Conservation (phyloP, 2,797 vertebrate species). For the Pangasius sanitwongsei region DNA sequence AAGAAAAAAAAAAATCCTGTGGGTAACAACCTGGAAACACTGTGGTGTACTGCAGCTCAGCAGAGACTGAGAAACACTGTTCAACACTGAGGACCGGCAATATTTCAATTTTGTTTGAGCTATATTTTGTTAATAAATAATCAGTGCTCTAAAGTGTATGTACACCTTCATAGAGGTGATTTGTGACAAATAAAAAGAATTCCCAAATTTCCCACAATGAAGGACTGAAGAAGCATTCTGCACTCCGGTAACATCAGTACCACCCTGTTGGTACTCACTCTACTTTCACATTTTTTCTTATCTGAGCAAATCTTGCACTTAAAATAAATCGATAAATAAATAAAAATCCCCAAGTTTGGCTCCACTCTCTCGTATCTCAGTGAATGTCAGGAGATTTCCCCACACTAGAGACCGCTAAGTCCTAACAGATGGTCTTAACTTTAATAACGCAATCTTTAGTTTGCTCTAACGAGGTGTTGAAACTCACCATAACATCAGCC, state of each 20-base stretch:
- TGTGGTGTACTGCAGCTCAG: neutral
- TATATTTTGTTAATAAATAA: neutral
- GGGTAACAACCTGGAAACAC: neutral
- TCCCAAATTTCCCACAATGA: neutral
- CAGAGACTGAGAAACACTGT: neutral
- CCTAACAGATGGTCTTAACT: constrained; percentile 4
- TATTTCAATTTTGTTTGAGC: neutral
- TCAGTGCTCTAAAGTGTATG: too few relatives aligned
- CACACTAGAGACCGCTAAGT: neutral
- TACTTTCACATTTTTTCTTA: neutral
- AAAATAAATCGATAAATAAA: neutral
- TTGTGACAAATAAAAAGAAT: neutral
- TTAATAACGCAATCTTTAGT: neutral
- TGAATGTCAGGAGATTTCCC: neutral
- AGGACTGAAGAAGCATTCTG: neutral
- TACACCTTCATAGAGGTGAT: neutral
- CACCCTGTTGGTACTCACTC: neutral
- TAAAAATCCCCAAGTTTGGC: neutral
- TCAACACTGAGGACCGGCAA: neutral
- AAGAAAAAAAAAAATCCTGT: neutral
- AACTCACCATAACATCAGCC: constrained; percentile 89
- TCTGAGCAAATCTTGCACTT: neutral
- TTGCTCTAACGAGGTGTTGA: neutral
- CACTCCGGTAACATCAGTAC: neutral
- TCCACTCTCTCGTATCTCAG: neutral